Conservation (phyloP, 2,888 invertebrate genomes). For the Ethmia dodecea region DNA sequence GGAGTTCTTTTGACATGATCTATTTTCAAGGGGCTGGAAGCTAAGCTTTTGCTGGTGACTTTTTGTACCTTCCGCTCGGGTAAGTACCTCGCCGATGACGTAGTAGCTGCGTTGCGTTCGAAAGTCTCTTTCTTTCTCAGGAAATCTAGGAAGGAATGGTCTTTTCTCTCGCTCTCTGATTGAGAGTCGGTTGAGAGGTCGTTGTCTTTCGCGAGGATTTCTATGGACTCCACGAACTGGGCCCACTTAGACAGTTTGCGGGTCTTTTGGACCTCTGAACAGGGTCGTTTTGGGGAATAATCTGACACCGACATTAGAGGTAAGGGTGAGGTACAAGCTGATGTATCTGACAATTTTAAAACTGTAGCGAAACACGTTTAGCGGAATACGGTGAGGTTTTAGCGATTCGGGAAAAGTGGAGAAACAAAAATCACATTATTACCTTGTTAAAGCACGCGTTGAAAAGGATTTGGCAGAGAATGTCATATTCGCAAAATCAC, state of each 20-base stretch:
- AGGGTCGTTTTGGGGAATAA: constrained; percentile 33
- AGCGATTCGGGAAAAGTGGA: constrained; percentile 2
- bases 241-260: constrained; percentile 40
- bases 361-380: not conserved
- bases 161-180: constrained; percentile 32
- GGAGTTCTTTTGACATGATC: constrained; percentile 36
- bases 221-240: constrained; percentile 49
- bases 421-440: too few relatives aligned
- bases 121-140: constrained; percentile 35
- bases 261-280: constrained; percentile 14
- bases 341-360: constrained; percentile 20
- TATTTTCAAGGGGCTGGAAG: constrained; percentile 43
- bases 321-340: constrained; percentile 33
- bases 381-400: not conserved
- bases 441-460: too few relatives aligned
- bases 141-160: constrained; percentile 39
- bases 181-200: constrained; percentile 36
- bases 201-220: constrained; percentile 35
- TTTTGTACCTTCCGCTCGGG: constrained; percentile 17
- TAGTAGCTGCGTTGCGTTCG: constrained; percentile 26
- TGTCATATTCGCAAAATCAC: too few relatives aligned
- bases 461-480: too few relatives aligned
- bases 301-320: constrained; percentile 48
- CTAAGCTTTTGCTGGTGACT: constrained; percentile 38
- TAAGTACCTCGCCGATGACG: constrained; percentile 28